These are phyloP conservation scores for Acanthiza pusilla DNA, from an alignment of 2,797 vertebrate species.

Conservation along the genomic window DNA sequence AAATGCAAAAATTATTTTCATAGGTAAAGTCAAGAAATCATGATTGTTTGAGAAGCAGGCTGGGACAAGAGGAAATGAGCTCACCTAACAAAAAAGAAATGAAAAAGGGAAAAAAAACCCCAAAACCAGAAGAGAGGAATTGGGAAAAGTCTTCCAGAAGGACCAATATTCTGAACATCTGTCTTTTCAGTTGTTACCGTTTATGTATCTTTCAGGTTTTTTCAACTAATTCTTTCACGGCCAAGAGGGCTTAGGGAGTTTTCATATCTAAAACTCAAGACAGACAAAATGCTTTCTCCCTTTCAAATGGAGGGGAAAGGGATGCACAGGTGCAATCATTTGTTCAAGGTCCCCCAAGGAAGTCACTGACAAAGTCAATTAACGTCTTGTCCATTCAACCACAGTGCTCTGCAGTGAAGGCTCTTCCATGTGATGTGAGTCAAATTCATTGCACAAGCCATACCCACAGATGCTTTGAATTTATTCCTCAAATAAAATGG, in stretches of 20 bases:
- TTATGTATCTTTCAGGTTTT: background rate
- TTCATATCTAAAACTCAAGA: background rate
- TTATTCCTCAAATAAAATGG: background rate
- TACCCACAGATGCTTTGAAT: background rate
- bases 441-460: background rate
- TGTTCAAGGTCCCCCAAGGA: conserved; percentile 34
- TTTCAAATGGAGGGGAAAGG: conserved; percentile 13
- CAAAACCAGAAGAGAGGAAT: background rate
- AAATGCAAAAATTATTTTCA: background rate
- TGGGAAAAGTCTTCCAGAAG: background rate
- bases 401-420: background rate
- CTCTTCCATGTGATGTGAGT: background rate
- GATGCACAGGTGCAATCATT: conserved; percentile 51
- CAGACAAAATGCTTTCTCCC: background rate
- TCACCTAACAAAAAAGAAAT: background rate
- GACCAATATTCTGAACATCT: background rate
- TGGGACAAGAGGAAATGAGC: background rate
- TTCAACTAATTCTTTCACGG: background rate
- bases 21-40: background rate
- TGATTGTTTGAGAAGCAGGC: background rate
- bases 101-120: background rate
- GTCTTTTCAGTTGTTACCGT: background rate
- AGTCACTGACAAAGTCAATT: conserved; percentile 44
- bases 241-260: background rate
- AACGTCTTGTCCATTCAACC: background rate